Conservation (phyloP, 2,888 invertebrate species). For the Dryocosmus kuriphilus region DNA sequence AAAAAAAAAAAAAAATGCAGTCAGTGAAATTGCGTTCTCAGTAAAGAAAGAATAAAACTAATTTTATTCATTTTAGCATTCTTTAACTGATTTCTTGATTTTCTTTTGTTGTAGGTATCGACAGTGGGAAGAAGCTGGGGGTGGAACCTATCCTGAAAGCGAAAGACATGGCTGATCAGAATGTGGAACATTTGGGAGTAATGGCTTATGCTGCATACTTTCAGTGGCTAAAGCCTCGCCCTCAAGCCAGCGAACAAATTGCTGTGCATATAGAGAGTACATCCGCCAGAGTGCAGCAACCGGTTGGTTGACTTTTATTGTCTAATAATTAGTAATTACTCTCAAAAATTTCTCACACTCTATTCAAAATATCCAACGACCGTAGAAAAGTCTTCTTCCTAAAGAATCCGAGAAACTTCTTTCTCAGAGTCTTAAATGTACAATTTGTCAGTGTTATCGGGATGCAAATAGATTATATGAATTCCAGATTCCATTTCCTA, state of each 20-base stretch:
- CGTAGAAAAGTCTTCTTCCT: slow-evolving; percentile 35
- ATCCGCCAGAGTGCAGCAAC: slow-evolving; percentile 91
- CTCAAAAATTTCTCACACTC: slow-evolving; percentile 18
- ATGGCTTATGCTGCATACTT: slow-evolving; percentile 98
- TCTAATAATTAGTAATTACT: slow-evolving; percentile 50
- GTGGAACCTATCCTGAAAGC: slow-evolving; percentile 94
- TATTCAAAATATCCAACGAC: slow-evolving; percentile 39
- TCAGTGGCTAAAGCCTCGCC: slow-evolving; percentile 92
- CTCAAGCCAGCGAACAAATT: slow-evolving; percentile 90
- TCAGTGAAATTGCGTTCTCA: background rate
- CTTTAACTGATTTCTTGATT: background rate
- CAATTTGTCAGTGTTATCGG: background rate
- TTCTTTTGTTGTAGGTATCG: slow-evolving; percentile 78
- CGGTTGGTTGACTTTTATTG: slow-evolving; percentile 80
- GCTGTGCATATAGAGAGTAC: slow-evolving; percentile 89
- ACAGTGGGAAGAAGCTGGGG: slow-evolving; percentile 83
- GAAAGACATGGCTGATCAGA: slow-evolving; percentile 95
- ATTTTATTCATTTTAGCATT: background rate
- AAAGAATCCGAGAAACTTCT: background rate
- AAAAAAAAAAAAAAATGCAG: too few species aligned
- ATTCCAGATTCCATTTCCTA: slow-evolving; percentile 13
- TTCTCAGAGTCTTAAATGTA: background rate
- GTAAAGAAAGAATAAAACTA: background rate
- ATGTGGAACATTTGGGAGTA: slow-evolving; percentile 97
- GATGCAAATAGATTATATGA: background rate